phyloP scores from a whole-genome alignment of 2,888 invertebrate genomes.

The Torymus aiolomorphi region DNA sequence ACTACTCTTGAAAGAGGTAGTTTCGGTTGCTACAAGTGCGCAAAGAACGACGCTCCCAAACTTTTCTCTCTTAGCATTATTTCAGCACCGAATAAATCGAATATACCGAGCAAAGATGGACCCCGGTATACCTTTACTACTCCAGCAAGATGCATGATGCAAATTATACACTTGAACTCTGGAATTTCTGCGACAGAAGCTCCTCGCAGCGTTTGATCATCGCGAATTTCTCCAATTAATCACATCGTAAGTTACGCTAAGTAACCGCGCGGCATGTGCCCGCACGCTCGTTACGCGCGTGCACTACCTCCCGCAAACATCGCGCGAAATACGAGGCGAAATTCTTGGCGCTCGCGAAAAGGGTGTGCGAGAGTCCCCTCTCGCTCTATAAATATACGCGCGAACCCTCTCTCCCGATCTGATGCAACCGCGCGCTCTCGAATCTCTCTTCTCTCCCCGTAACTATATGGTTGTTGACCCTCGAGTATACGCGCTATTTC shows the following conservation, averaged over 20 bases:
- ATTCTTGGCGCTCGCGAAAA: conserved; percentile 33
- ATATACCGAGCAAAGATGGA: too few relatives aligned
- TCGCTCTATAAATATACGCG: conserved; percentile 49
- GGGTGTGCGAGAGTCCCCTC: neutral
- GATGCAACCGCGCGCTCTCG: conserved; percentile 67
- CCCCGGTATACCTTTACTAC: too few relatives aligned
- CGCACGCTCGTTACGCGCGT: conserved; percentile 6
- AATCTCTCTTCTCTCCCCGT: conserved; percentile 9
- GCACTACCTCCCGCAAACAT: conserved; percentile 1
- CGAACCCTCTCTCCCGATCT: conserved; percentile 67
- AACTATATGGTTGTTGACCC: conserved; percentile 71
- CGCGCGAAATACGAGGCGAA: conserved; percentile 31
- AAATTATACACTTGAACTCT: too few relatives aligned
- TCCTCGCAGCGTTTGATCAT: neutral
- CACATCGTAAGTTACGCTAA: neutral
- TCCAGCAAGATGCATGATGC: too few relatives aligned
- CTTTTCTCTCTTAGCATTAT: too few relatives aligned
- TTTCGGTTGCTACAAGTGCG: too few relatives aligned
- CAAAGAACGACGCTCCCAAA: too few relatives aligned
- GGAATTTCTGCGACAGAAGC: neutral
- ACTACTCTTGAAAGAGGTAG: too few relatives aligned
- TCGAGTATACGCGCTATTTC: conserved; percentile 64
- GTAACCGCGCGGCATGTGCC: neutral
- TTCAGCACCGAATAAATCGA: too few relatives aligned
- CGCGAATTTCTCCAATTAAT: conserved; percentile 11